phyloP scores from a whole-genome alignment of 37 sponge, comb jelly and placozoan species.

The Oopsacas minuta region DNA sequence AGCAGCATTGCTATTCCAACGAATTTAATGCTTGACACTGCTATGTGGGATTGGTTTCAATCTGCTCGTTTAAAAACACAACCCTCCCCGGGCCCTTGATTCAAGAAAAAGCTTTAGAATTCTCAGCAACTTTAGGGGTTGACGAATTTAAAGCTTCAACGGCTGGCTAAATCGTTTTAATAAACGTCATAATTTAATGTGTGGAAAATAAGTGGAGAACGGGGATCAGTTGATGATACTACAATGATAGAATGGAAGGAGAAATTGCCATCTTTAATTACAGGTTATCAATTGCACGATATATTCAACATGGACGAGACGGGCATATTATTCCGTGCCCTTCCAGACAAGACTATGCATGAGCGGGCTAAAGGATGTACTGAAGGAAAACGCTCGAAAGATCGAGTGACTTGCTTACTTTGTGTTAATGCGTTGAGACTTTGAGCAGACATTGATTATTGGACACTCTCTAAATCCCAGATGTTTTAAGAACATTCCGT shows the following conservation, averaged over 20 bases:
- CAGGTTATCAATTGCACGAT: background rate
- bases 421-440: background rate
- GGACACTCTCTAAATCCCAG: background rate
- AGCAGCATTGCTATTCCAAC: conserved; percentile 8
- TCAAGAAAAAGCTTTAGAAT: conserved; percentile 14
- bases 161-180: background rate
- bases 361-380: background rate
- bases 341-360: background rate
- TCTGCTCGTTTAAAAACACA: background rate
- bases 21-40: conserved; percentile 5
- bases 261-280: background rate
- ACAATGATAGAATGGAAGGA: background rate
- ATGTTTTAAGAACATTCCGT: background rate
- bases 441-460: background rate
- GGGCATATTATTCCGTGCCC: background rate
- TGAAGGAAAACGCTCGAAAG: background rate
- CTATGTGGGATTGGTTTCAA: conserved; percentile 17
- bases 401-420: background rate
- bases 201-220: conserved; percentile 4
- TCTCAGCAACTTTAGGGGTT: background rate
- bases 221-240: background rate
- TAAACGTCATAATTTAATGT: background rate
- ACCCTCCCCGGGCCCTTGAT: background rate
- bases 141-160: background rate
- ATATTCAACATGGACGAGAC: too few species aligned